Base-by-base conservation (phyloP, 2,888 invertebrate species). In the Leptogaster cylindrica region DNA sequence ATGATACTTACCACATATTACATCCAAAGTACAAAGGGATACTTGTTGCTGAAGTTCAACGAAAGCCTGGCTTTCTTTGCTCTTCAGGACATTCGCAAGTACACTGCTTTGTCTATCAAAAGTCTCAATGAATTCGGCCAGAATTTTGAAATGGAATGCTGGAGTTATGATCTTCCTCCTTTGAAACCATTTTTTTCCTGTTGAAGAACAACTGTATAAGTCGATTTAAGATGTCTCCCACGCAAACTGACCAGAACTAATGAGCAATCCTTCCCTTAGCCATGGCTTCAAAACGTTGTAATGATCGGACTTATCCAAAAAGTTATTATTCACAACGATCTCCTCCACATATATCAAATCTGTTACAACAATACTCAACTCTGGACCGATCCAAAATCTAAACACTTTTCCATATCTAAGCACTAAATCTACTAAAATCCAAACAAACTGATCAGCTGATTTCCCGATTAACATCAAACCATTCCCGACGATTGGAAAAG, bases 121-220 rank as follows among this genome's bases (percentile, higher is more conserved):
- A 0, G 88, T 83, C 1, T 85, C 85, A 16, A 88, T 75, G 76
- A 89, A 90, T 72, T 87, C 85, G 74, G 88, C 86, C 48, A 90
- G 78, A 67, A 90, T 88, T 74, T 87, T 86, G 76, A 89, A 90
- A 77, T 90, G 90, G 77, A 90, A 90, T 0, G 90, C 85, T 2
- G 90, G 89, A 0, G 90, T 90, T 67, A 90, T 75, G 70, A 90
- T 83, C 76, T 87, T 88, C 27, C 90, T 82, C 50, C 87, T 83
- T 0, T 78, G 78, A 71, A 82, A 83, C 51, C 51, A 51, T 8
- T 51, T 51, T 14, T 25, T 51, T 12, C 51, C 28, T 51, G 18
- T 14, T 27, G 12, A 48, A 27, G 14, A 27, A 12, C n/a, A 10
- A 50, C 12, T 6, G 14, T 5, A 18, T 8, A 3, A 48, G 3